Percentiles rank a stretch among this genome's conserved stretches.
Evolutionary conservation across 2,113 vertebrate species (phyloP).

Genomic region (Zapus hudsonius): DNA sequence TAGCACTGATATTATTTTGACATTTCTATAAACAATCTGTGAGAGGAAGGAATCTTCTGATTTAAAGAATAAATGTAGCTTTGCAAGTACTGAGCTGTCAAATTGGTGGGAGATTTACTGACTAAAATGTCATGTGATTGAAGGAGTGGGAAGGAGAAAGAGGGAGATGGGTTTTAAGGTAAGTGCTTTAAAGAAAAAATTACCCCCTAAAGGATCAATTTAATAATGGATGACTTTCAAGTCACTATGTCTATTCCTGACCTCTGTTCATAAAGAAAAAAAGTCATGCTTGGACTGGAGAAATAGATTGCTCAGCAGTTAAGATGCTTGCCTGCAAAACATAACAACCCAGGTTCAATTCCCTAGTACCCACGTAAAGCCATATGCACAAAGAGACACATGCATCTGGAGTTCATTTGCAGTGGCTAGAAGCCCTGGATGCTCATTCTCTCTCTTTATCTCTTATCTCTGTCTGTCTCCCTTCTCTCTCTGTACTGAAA

Average conservation of each 20-base stretch:
- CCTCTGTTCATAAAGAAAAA: conserved; percentile 13
- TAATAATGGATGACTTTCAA: conserved; percentile 43
- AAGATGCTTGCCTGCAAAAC: too few species aligned
- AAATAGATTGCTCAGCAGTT: too few species aligned
- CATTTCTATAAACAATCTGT: conserved; percentile 78
- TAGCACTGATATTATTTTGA: conserved; percentile 77
- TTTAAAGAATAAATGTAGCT: conserved; percentile 76
- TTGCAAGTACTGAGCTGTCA: conserved; percentile 71
- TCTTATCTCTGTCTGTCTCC: too few species aligned
- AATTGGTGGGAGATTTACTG: conserved; percentile 62
- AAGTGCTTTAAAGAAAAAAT: conserved; percentile 60
- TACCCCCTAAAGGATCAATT: conserved; percentile 3
- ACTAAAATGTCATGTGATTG: conserved; percentile 66
- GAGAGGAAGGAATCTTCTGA: conserved; percentile 62
- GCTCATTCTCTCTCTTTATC: too few species aligned
- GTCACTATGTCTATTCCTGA: conserved; percentile 31
- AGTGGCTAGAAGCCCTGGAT: too few species aligned
- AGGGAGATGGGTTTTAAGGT: conserved; percentile 51
- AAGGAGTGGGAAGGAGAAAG: conserved; percentile 61
- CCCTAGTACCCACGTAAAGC: too few species aligned
- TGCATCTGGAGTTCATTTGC: too few species aligned
- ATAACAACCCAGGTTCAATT: too few species aligned
- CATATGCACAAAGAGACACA: too few species aligned
- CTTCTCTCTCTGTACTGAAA: too few species aligned
- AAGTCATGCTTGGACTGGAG: too few species aligned